Percentiles rank a stretch among this genome's conserved stretches.
These are phyloP conservation scores for Anticlea derivata DNA, from an alignment of 2,888 invertebrate genomes.

Conservation along the genomic window DNA sequence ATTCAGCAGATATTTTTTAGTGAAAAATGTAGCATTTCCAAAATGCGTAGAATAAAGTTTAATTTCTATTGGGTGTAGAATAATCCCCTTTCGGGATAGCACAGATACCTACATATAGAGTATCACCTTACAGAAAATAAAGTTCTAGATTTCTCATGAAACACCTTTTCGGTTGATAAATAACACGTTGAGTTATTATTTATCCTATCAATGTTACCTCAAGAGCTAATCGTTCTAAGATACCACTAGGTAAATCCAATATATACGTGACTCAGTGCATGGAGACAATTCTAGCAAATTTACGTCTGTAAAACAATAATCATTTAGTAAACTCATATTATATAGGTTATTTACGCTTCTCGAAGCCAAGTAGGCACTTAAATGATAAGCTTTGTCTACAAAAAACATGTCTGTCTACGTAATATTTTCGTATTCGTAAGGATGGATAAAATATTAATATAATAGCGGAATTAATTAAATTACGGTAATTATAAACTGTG, in stretches of 20 bases:
- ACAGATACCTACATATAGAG: too few relatives aligned
- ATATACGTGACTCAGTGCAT: slow-evolving; percentile 47
- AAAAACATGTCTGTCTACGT: slow-evolving; percentile 5
- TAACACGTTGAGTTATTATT: neutral
- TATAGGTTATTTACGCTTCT: slow-evolving; percentile 25
- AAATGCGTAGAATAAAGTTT: too few relatives aligned
- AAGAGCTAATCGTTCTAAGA: slow-evolving; percentile 10
- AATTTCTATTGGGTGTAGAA: too few relatives aligned
- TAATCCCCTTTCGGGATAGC: too few relatives aligned
- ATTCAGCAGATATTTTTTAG: too few relatives aligned
- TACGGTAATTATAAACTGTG: too few relatives aligned
- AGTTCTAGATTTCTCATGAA: neutral
- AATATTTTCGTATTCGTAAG: neutral
- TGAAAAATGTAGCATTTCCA: too few relatives aligned
- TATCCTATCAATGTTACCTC: slow-evolving; percentile 4
- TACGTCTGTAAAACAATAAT: slow-evolving; percentile 12
- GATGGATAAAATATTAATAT: neutral
- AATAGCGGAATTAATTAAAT: too few relatives aligned
- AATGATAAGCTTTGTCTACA: slow-evolving; percentile 25
- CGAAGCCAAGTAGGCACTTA: slow-evolving; percentile 10
- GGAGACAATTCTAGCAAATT: slow-evolving; percentile 26
- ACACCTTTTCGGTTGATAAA: neutral
- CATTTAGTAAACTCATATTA: slow-evolving; percentile 24
- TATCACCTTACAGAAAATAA: too few relatives aligned
- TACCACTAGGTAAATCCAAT: slow-evolving; percentile 4